Evolutionary conservation across 2,888 invertebrate genomes (phyloP), one percentile per base, ranked within the genome.

Genomic region (Eupithecia subfuscata): DNA sequence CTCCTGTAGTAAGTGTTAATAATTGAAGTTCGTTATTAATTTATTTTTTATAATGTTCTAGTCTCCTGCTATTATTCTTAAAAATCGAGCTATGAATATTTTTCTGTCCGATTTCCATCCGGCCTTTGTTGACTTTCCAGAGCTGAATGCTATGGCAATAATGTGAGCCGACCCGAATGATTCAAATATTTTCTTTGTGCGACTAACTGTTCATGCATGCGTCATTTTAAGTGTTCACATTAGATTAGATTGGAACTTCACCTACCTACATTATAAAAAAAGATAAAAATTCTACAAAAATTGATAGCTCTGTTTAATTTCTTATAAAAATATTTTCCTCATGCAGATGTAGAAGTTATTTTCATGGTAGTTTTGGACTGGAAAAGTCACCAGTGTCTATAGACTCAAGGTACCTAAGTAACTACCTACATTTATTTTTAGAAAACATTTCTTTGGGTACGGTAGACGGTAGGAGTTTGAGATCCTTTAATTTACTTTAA

Each of bases 401-500:
- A 18, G 6, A 43, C 14, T 40, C 40, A 9, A 63, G 1, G 3
- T 43, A 43, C 0, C 9, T 43, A 43, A 9, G 37, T 48, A 48
- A 37, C 37, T 37, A 37, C 5, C 12, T 25, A 22, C 12, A 25
- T 22, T 56, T 22, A 16, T 63, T 63, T 16, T 63, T n/a, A n/a
- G 8, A 40, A n/a, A 67, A 40, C 65, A 40, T 1, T 12, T 18
- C 64, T 40, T 67, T 5, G 2, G 11, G 2, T 12, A 12, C 40
- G 40, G 37, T n/a, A 67, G 18, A 18, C n/a, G 34, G 30, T 30
- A 25, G 14, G 25, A 11, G 30, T 48, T 40, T 56, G 79, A 79
- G 82, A 86, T 86, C 82, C 82, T 74, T 86, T 82, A 83, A 86
- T 87, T 89, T 84, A 80, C 83, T 81, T 86, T 87, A 89, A 90